Base-by-base conservation (phyloP, 2,888 invertebrate species). In the Nomada fucata region DNA sequence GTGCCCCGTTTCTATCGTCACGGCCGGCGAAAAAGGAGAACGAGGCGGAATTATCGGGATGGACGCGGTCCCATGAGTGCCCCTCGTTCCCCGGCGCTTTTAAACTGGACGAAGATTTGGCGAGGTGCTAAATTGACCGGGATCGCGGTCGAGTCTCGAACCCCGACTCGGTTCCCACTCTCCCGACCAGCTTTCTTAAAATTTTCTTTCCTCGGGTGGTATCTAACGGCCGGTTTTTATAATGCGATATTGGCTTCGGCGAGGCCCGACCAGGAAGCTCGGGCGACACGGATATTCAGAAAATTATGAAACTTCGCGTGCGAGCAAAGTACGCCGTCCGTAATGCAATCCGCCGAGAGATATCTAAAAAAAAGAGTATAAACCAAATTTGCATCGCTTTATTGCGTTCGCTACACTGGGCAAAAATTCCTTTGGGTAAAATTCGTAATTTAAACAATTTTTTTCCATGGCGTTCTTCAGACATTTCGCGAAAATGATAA, bases 61-160 rank as follows among this genome's bases (percentile, higher is more conserved):
- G 86, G 78, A 82, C 86, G 75, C 60, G 82, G 79, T 77, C 81
- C 69, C 83, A 11, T 29, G 85, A 83, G 87, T 83, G 71, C 61
- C 53, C 18, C 59, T 71, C 76, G 72, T 76, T 81, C 57, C 36
- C 52, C 61, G 63, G 57, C 44, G 75, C 69, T 84, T 59, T 70
- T 79, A 77, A 75, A 71, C 73, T 63, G 76, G 52, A 60, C 79
- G 63, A 80, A 80, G 86, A 86, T 84, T 86, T 76, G 77, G 82
- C 61, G 36, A 65, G 78, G 73, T 77, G 75, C 60, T 74, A 71
- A 78, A 85, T 86, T 83, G 82, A 73, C 29, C 76, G 59, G 69
- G 50, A 74, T 70, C 77, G 75, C 63, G 59, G 57, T 70, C 55
- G 72, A 50, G 61, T 73, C 67, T 60, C 64, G 59, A 79, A 76